Evolutionary conservation across 2,113 vertebrate species (phyloP), one percentile per base, ranked within the genome.

Genomic region (Takifugu bimaculatus): DNA sequence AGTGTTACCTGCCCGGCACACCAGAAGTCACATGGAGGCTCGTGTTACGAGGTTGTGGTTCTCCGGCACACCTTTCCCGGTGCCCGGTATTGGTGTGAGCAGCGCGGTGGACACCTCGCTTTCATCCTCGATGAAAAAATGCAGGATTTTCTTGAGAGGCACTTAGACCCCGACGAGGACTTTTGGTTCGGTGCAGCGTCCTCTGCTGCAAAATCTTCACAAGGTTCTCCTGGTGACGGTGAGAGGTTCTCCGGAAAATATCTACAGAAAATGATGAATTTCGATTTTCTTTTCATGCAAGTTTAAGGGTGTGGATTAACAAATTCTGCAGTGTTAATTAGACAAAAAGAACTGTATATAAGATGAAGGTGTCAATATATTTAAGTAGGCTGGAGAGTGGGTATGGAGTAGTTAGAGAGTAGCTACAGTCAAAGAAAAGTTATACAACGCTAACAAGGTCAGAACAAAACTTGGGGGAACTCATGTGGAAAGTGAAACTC

Each of bases 1-100:
- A 13, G 49, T 5, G 48, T 53, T 1, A 62, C 53, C 57, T 96
- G 94, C 70, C 84, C 86, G 1, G 82, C 89, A 50, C 66, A 85
- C 61, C 94, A 94, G 75, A 72, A 87, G 71, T 68, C 79, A 70
- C 94, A 94, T 61, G 81, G 90, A 20, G 51, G 54, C 3, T 93
- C 92, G 0, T 98, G 94, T 74, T 97, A 93, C 29, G 93, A 96
- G 57, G 90, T 94, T 85, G 90, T 94, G 44, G 73, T 39, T 6
- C 71, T 93, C 1, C 70, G 66, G 59, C 79, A 0, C 4, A 82
- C 85, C 32, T 95, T 94, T 74, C 52, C 14, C 0, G 64, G 78
- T 1, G 93, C 94, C 48, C 92, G 96, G 87, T 85, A 81, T 53
- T 95, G 94, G 94, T 96, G 95, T 26, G 94, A 96, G 86, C 86